phyloP scores from a whole-genome alignment of 2,888 invertebrate genomes.

The Timandra comae region DNA sequence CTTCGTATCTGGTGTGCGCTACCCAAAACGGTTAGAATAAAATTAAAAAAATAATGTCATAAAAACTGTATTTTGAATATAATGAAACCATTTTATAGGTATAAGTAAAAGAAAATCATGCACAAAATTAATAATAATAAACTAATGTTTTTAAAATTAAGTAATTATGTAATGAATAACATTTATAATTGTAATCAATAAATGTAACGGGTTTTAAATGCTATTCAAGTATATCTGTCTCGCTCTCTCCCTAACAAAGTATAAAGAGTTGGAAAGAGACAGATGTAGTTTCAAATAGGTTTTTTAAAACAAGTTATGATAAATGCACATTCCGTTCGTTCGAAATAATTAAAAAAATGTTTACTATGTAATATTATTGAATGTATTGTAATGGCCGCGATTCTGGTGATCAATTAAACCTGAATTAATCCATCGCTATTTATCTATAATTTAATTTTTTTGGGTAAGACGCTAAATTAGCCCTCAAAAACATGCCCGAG shows the following conservation, averaged over 20 bases:
- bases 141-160: conserved; percentile 40
- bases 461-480: too few relatives aligned
- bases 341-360: conserved; percentile 44
- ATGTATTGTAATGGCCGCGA: conserved; percentile 25
- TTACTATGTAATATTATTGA: conserved; percentile 40
- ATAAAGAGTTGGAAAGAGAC: too few relatives aligned
- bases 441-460: too few relatives aligned
- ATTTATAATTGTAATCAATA: conserved; percentile 49
- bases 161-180: conserved; percentile 47
- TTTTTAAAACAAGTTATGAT: conserved; percentile 15
- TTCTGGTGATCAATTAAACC: too few relatives aligned
- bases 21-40: too few relatives aligned
- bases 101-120: conserved; percentile 47
- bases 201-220: conserved; percentile 31
- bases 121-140: conserved; percentile 58
- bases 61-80: conserved; percentile 15
- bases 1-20: too few relatives aligned
- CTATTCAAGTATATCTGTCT: conserved; percentile 21
- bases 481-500: too few relatives aligned
- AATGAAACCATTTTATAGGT: conserved; percentile 36
- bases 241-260: too few relatives aligned
- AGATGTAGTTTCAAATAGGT: too few relatives aligned
- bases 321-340: conserved; percentile 72
- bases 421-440: too few relatives aligned
- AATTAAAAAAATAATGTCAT: conserved; percentile 2